Evolutionary conservation across 2,113 vertebrate genomes (phyloP).

Genomic region (Aphelocoma coerulescens): DNA sequence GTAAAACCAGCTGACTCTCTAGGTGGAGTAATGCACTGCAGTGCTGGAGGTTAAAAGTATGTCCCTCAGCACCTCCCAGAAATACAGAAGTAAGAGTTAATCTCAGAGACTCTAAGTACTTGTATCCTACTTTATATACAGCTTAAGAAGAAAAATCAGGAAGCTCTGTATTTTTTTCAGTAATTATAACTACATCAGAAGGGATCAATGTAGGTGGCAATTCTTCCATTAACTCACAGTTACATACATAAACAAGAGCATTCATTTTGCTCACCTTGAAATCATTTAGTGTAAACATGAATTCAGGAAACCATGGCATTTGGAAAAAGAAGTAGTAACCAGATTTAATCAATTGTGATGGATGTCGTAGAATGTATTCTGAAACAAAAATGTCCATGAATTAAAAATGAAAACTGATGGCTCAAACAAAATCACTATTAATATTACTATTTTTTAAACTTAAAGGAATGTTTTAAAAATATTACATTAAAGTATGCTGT

Average conservation of each 20-base stretch:
- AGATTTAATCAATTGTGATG: slow-evolving; percentile 94
- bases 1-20: background rate
- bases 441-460: slow-evolving; percentile 25
- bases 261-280: slow-evolving; percentile 87
- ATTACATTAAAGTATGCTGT: background rate
- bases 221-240: slow-evolving; percentile 25
- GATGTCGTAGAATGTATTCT: slow-evolving; percentile 94
- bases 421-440: slow-evolving; percentile 44
- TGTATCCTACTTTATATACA: background rate
- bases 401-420: slow-evolving; percentile 63
- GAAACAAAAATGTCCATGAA: slow-evolving; percentile 73
- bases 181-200: background rate
- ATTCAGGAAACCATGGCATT: slow-evolving; percentile 94
- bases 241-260: slow-evolving; percentile 51
- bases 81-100: background rate
- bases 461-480: slow-evolving; percentile 38
- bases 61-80: background rate
- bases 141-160: background rate
- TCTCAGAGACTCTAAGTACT: background rate
- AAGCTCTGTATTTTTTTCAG: background rate
- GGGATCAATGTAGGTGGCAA: background rate
- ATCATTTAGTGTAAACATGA: slow-evolving; percentile 98
- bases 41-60: background rate
- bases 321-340: slow-evolving; percentile 98
- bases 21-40: background rate